phyloP scores from a whole-genome alignment of 2,888 invertebrate species.

The Junonia oenone region DNA sequence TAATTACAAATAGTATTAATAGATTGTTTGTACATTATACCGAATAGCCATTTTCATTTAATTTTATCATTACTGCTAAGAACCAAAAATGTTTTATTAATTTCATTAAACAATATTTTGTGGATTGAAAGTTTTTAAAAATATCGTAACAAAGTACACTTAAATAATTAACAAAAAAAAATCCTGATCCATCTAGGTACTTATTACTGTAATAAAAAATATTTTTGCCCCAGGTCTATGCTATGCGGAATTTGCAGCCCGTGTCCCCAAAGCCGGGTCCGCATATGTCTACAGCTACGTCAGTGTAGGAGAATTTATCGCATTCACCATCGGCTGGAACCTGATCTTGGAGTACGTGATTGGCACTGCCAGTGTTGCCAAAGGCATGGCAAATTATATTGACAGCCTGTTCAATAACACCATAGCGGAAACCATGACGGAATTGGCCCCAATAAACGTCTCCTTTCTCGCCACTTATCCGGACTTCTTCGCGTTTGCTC shows the following conservation, averaged over 20 bases:
- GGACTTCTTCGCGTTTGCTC: constrained; percentile 86
- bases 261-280: constrained; percentile 93
- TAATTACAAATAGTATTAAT: too few species aligned
- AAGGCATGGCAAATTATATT: constrained; percentile 87
- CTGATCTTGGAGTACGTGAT: constrained; percentile 93
- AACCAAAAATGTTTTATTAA: too few species aligned
- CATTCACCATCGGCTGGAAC: constrained; percentile 97
- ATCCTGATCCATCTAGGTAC: background rate
- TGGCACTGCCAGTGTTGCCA: constrained; percentile 89
- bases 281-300: constrained; percentile 96
- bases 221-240: constrained; percentile 88
- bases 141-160: too few species aligned
- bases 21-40: too few species aligned
- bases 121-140: too few species aligned
- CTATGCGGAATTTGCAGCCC: constrained; percentile 93
- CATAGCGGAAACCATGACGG: constrained; percentile 82
- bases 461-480: constrained; percentile 85
- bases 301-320: constrained; percentile 93
- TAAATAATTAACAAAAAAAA: background rate
- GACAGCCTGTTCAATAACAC: constrained; percentile 85
- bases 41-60: too few species aligned
- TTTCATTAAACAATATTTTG: too few species aligned
- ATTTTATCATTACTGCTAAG: too few species aligned
- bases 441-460: constrained; percentile 82
- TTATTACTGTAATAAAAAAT: too few species aligned